phyloP scores from a whole-genome alignment of 2,113 vertebrate species.

The Tragelaphus imberbis region DNA sequence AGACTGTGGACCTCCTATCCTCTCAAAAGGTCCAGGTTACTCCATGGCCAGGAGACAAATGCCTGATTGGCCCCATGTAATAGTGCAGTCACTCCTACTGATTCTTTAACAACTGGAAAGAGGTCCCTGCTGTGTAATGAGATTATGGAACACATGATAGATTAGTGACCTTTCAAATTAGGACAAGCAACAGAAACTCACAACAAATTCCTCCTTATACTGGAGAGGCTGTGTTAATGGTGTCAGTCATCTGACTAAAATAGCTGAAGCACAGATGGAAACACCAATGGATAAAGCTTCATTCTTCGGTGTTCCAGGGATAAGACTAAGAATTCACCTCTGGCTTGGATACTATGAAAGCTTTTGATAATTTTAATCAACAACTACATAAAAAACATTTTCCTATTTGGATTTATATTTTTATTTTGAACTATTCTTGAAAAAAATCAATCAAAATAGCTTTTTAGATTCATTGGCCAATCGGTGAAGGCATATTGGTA shows the following conservation, averaged over 20 bases:
- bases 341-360: slow-evolving; percentile 31
- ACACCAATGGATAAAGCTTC: slow-evolving; percentile 66
- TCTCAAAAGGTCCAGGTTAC: background rate
- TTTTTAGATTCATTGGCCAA: background rate
- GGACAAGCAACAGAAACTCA: slow-evolving; percentile 29
- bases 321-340: slow-evolving; percentile 63
- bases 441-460: background rate
- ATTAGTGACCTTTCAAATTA: slow-evolving; percentile 58
- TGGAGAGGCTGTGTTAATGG: background rate
- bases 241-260: background rate
- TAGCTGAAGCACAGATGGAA: slow-evolving; percentile 52
- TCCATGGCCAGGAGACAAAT: background rate
- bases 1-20: background rate
- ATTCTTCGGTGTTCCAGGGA: slow-evolving; percentile 63
- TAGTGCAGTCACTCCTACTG: background rate
- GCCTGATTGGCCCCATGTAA: background rate
- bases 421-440: background rate
- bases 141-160: slow-evolving; percentile 4
- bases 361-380: background rate
- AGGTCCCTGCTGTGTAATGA: slow-evolving; percentile 2
- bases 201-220: slow-evolving; percentile 17
- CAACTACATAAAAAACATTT: background rate
- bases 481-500: background rate
- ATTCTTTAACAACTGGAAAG: background rate
- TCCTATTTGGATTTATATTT: background rate